Evolutionary conservation across 2,888 invertebrate species (phyloP), one percentile per base, ranked within the genome.

Genomic region (Epistrophe grossulariae): DNA sequence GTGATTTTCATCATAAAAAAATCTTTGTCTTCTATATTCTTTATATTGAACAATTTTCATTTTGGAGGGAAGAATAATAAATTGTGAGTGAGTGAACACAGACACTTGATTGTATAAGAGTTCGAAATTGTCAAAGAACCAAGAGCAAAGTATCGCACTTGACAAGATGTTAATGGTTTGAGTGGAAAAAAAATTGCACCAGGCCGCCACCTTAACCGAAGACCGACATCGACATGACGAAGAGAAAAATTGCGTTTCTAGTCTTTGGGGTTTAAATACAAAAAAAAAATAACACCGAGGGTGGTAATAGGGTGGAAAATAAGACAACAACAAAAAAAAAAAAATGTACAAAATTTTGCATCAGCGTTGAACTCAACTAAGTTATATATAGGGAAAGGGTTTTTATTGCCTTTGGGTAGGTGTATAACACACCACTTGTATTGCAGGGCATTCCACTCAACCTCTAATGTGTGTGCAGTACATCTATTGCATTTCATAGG

Each of bases 401-500:
- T 48, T 64, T 77, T 57, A 81, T 77, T 77, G 81, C 81, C 81
- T 76, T 57, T 70, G 35, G 81, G 76, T 57, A 64, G 70, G 81
- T 76, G 81, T 62, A 62, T 45, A 70, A 64, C 76, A 64, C 76
- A 55, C 31, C 64, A 64, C 64, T 64, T 71, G 40, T 77, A 70
- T 57, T n/a, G 66, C 50, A 64, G 78, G 43, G 48, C 76, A 71
- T 76, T 76, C 45, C 62, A 55, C 71, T 81, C 57, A 68, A 43
- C 76, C 70, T 62, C 52, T 76, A 76, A 81, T 70, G 4, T 31
- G 59, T 11, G 40, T 24, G 24, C 24, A 24, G 24, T 24, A 3
- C 73, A 50, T 79, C 79, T 79, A 80, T 80, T 73, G 79, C 79
- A 80, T 73, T 80, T 81, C 62, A 55, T 55, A 24, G n/a, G n/a